phyloP scores from a whole-genome alignment of 1,140 invertebrate species.

The Sycobia sp. region DNA sequence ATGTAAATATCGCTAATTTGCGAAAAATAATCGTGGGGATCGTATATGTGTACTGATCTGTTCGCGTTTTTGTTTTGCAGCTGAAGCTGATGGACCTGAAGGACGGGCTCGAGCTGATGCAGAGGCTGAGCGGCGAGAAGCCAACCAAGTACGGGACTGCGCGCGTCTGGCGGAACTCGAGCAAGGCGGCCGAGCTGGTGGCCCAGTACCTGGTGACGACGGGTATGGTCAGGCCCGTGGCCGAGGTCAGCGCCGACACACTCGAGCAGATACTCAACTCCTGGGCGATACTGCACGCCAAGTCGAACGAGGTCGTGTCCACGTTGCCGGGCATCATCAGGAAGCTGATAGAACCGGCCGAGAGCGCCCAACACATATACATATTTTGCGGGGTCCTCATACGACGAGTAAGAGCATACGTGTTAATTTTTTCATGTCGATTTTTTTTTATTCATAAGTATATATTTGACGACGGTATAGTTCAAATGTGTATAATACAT shows the following conservation, averaged over 20 bases:
- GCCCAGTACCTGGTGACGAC: constrained; percentile 62
- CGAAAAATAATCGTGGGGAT: no score
- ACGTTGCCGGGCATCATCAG: constrained; percentile 60
- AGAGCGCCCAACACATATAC: constrained; percentile 66
- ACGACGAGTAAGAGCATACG: constrained; percentile 60
- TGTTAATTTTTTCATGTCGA: no score
- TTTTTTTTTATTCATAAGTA: no score
- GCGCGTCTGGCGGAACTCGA: constrained; percentile 61
- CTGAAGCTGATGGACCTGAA: constrained; percentile 61
- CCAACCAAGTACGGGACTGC: constrained; percentile 59
- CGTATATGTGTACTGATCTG: no score
- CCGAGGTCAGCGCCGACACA: constrained; percentile 60
- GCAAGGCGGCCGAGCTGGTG: constrained; percentile 60
- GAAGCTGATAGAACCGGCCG: constrained; percentile 64
- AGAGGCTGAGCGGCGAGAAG: constrained; percentile 58
- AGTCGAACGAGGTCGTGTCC: constrained; percentile 52
- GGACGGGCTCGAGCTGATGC: constrained; percentile 58
- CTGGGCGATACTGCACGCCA: constrained; percentile 56
- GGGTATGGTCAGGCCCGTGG: constrained; percentile 62
- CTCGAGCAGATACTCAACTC: constrained; percentile 61
- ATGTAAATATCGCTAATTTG: no score
- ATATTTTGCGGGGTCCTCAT: constrained; percentile 64
- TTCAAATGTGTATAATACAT: no score
- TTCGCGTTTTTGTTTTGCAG: constrained; percentile 42
- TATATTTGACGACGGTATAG: no score